Percentiles rank a stretch among this genome's conserved stretches.
Evolutionary conservation across 2,113 vertebrate genomes (phyloP).

Genomic region (Regulus satrapa): DNA sequence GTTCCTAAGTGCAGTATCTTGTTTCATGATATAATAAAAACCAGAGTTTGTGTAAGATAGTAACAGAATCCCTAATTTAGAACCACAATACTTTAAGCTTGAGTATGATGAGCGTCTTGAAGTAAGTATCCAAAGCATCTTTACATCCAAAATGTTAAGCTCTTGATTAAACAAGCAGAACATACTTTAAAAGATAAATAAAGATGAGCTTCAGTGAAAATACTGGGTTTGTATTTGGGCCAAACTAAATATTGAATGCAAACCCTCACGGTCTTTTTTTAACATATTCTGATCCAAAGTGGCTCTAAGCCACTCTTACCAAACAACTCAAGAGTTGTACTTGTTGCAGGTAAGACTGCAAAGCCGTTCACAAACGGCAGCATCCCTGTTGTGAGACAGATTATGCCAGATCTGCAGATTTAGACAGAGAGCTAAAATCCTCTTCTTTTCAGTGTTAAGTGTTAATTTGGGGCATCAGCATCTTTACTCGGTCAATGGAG

Average conservation of each 20-base stretch:
- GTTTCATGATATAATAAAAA: background rate
- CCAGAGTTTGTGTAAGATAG: background rate
- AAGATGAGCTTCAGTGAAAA: slow-evolving; percentile 4
- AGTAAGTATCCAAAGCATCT: slow-evolving; percentile 13
- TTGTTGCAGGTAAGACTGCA: background rate
- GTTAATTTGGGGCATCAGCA: fast-evolving
- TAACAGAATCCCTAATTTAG: background rate
- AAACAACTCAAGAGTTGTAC: background rate
- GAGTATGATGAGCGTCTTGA: slow-evolving; percentile 4
- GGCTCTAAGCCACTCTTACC: background rate
- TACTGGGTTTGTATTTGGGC: background rate
- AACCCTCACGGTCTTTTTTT: background rate
- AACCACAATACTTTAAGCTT: background rate
- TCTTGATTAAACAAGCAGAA: slow-evolving; percentile 20
- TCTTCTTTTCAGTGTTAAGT: background rate
- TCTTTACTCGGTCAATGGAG: background rate
- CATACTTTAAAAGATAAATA: slow-evolving; percentile 14
- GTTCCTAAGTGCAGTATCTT: background rate
- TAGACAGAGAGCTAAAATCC: background rate
- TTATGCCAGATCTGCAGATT: background rate
- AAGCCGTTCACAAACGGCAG: background rate
- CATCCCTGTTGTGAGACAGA: background rate
- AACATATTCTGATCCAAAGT: background rate
- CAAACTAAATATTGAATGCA: background rate
- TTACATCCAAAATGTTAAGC: slow-evolving; percentile 2